Evolutionary conservation across 2,113 vertebrate genomes (phyloP).

Genomic region (Garra rufa): DNA sequence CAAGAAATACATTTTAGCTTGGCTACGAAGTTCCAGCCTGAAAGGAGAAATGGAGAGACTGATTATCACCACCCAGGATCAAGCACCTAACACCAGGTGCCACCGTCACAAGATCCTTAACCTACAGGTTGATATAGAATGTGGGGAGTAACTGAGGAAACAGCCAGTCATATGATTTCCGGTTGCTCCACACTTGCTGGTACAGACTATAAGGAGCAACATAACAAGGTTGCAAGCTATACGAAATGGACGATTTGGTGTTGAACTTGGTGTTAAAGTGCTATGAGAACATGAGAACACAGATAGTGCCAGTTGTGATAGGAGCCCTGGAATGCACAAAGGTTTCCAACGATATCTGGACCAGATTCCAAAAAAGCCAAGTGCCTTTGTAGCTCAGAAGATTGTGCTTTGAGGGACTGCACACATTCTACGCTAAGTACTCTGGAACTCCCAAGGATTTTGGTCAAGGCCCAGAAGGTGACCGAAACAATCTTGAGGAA

Average conservation of each 20-base stretch:
- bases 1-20: background rate
- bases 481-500: background rate
- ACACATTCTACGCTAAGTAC: background rate
- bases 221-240: background rate
- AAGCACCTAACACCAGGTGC: too few relatives aligned
- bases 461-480: background rate
- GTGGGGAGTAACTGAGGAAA: too few relatives aligned
- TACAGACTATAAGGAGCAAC: background rate
- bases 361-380: background rate
- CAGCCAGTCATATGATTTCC: background rate
- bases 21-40: background rate
- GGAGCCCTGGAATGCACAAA: background rate
- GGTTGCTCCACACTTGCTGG: background rate
- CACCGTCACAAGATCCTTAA: too few relatives aligned
- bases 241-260: background rate
- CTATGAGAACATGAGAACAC: background rate
- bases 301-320: background rate
- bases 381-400: background rate
- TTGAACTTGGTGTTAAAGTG: too few relatives aligned
- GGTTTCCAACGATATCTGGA: background rate
- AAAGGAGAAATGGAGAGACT: background rate
- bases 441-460: background rate
- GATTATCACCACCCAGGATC: too few relatives aligned
- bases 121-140: background rate
- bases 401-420: background rate